A percentile compares a stretch with the other conserved stretches of the same genome.
Evolutionary conservation across 2,888 invertebrate genomes (phyloP).

Genomic region (Tubulanus polymorphus): DNA sequence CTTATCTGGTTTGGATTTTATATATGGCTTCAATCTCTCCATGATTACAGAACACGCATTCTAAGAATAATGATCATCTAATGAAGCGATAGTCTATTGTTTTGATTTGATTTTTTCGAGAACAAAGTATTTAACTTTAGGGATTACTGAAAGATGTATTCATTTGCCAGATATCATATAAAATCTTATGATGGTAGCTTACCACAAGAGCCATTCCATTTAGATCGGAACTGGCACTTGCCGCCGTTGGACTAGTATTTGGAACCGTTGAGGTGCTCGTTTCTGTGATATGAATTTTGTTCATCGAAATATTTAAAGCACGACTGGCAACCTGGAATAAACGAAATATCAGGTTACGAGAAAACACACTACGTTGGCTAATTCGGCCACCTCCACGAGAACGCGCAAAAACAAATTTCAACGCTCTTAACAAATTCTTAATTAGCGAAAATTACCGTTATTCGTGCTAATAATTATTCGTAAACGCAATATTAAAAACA

Average conservation of each 20-base stretch:
- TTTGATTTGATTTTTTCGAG: too few relatives aligned
- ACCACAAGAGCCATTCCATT: slow-evolving; percentile 79
- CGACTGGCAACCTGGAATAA: slow-evolving; percentile 42
- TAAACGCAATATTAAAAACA: too few relatives aligned
- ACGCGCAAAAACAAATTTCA: too few relatives aligned
- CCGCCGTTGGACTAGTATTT: slow-evolving; percentile 85
- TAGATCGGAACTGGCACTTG: slow-evolving; percentile 81
- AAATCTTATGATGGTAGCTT: slow-evolving; percentile 39
- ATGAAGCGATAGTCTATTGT: neutral
- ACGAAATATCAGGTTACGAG: neutral
- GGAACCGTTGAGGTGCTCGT: slow-evolving; percentile 61
- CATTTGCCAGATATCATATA: too few relatives aligned
- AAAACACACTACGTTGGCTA: too few relatives aligned
- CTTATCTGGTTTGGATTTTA: slow-evolving; percentile 69
- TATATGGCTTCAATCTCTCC: slow-evolving; percentile 71
- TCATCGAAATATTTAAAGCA: slow-evolving; percentile 32
- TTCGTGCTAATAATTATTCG: too few relatives aligned
- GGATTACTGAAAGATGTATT: too few relatives aligned
- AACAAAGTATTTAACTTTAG: too few relatives aligned
- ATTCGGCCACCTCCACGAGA: too few relatives aligned
- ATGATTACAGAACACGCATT: slow-evolving; percentile 74
- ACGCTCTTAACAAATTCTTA: too few relatives aligned
- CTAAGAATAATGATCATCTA: slow-evolving; percentile 54
- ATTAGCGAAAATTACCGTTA: too few relatives aligned
- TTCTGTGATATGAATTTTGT: slow-evolving; percentile 42